These are phyloP conservation scores for Cassiopea xamachana DNA, from an alignment of 30 jellyfish, hydroid and myxozoan genomes.

Conservation along the genomic window DNA sequence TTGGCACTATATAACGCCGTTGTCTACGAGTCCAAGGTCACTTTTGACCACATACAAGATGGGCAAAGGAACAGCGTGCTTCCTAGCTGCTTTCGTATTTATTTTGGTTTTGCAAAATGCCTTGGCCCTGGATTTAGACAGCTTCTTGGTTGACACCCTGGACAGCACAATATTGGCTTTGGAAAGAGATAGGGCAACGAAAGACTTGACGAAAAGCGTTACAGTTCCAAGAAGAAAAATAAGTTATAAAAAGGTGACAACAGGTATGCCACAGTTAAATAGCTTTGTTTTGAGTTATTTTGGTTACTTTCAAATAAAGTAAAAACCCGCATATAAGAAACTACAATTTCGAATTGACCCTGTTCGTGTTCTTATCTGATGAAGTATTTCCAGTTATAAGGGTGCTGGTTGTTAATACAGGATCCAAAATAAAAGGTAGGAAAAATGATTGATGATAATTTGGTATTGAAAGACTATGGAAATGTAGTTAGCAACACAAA, in stretches of 20 bases:
- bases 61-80: background rate
- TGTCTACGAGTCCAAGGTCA: background rate
- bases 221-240: background rate
- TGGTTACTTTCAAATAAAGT: too few relatives aligned
- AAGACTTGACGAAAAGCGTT: background rate
- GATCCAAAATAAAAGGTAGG: too few relatives aligned
- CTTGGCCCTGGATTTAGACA: constrained; percentile 23
- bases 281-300: background rate
- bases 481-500: too few relatives aligned
- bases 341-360: too few relatives aligned
- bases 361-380: too few relatives aligned
- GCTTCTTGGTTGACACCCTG: constrained; percentile 48
- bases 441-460: too few relatives aligned
- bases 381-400: too few relatives aligned
- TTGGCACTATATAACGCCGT: background rate
- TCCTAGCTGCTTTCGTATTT: background rate
- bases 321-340: too few relatives aligned
- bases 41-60: background rate
- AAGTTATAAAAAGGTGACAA: background rate
- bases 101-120: background rate
- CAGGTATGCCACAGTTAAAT: background rate
- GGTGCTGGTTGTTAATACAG: too few relatives aligned
- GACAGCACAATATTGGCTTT: constrained; percentile 53
- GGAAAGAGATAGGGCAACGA: constrained; percentile 21
- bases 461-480: too few relatives aligned